These are phyloP conservation scores for Ptychoptera albimana DNA, from an alignment of 2,888 invertebrate species.

Conservation along the genomic window DNA sequence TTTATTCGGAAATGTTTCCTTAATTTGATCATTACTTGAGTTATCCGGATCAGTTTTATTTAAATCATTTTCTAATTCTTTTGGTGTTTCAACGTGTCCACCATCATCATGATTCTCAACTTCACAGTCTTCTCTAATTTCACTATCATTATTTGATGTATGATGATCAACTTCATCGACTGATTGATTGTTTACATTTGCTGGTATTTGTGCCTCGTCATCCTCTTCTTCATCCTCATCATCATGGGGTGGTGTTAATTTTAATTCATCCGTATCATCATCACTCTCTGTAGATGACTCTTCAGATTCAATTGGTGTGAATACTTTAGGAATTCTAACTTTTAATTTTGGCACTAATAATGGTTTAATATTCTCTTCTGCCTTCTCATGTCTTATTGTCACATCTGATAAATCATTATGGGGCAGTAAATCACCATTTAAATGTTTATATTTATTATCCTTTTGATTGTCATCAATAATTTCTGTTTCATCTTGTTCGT, in stretches of 20 bases:
- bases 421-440: too few species aligned
- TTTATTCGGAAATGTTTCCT: slow-evolving; percentile 4
- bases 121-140: slow-evolving; percentile 7
- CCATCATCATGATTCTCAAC: slow-evolving; percentile 7
- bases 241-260: neutral
- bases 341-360: slow-evolving; percentile 48
- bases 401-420: too few species aligned
- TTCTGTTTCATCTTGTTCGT: too few species aligned
- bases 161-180: too few species aligned
- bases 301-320: slow-evolving; percentile 24
- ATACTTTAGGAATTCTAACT: slow-evolving; percentile 46
- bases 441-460: too few species aligned
- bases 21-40: slow-evolving; percentile 1
- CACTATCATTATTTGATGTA: slow-evolving; percentile 5
- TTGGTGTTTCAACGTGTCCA: slow-evolving; percentile 1
- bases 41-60: neutral
- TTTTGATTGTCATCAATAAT: too few species aligned
- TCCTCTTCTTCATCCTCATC: slow-evolving; percentile 19
- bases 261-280: slow-evolving; percentile 12
- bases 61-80: neutral
- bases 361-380: slow-evolving; percentile 3
- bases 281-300: slow-evolving; percentile 25
- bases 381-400: slow-evolving; percentile 1
- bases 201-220: slow-evolving; percentile 7
- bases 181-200: too few species aligned